Evolutionary conservation across 2,113 vertebrate species (phyloP).

Genomic region (Sinocyclocheilus anophthalmus): DNA sequence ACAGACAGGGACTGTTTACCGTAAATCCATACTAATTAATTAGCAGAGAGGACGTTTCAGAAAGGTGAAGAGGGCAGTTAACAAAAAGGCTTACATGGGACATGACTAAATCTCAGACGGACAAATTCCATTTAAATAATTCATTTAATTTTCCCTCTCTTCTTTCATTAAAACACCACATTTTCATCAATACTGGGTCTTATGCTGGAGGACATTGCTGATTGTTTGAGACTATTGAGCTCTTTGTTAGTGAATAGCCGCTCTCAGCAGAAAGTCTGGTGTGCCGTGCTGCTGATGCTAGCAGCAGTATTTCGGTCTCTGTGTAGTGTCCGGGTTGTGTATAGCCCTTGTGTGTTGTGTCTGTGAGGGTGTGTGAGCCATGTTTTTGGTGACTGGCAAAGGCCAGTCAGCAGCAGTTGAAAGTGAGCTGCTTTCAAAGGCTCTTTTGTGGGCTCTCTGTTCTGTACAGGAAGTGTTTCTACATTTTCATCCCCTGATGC

Average conservation of each 20-base stretch:
- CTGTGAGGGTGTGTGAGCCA: neutral
- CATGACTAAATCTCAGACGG: neutral
- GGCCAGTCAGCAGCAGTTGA: slow-evolving; percentile 1
- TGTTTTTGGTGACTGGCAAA: slow-evolving; percentile 8
- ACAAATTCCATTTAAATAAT: slow-evolving; percentile 29
- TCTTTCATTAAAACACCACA: slow-evolving; percentile 17
- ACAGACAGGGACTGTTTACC: neutral
- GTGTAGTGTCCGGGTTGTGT: slow-evolving; percentile 8
- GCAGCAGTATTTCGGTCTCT: slow-evolving; percentile 7
- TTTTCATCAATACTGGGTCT: neutral
- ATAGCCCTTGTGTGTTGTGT: slow-evolving; percentile 15
- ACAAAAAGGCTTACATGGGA: slow-evolving; percentile 19
- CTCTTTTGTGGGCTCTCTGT: slow-evolving; percentile 8
- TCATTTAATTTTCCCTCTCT: neutral
- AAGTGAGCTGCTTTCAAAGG: slow-evolving; percentile 26
- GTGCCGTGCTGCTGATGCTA: slow-evolving; percentile 24
- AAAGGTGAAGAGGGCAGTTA: slow-evolving; percentile 22
- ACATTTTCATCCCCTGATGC: slow-evolving; percentile 20
- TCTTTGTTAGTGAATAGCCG: slow-evolving; percentile 34
- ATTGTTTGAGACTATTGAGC: slow-evolving; percentile 30
- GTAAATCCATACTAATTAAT: slow-evolving; percentile 34
- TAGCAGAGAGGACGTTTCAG: slow-evolving; percentile 7
- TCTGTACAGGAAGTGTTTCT: slow-evolving; percentile 11
- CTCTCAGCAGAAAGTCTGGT: slow-evolving; percentile 37
- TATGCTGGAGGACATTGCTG: slow-evolving; percentile 24